Evolutionary conservation across 2,797 vertebrate genomes (phyloP).

Genomic region (Microcaecilia unicolor): DNA sequence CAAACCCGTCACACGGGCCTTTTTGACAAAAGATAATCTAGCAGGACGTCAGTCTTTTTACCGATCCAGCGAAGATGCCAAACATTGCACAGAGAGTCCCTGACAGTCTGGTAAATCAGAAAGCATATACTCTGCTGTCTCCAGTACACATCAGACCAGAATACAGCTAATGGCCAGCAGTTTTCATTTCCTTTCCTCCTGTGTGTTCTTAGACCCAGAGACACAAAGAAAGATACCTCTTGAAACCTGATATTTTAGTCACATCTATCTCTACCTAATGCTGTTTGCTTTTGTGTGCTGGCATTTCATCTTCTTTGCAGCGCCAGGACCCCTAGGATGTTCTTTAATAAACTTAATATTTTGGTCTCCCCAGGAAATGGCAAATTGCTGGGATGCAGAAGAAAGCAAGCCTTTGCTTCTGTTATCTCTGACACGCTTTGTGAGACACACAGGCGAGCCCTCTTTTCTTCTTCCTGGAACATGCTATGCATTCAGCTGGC

Average conservation of each 20-base stretch:
- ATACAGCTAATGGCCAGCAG: too few relatives aligned
- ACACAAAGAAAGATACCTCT: neutral
- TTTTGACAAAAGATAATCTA: too few relatives aligned
- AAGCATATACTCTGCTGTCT: too few relatives aligned
- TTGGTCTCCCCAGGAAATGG: neutral
- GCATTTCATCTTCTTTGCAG: neutral
- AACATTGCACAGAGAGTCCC: too few relatives aligned
- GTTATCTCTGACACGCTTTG: constrained; percentile 22
- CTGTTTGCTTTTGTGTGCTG: neutral
- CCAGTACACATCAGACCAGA: too few relatives aligned
- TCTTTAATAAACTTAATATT: neutral
- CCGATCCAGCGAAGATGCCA: too few relatives aligned
- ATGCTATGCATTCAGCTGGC: constrained; percentile 23
- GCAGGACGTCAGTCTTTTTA: too few relatives aligned
- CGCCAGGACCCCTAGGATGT: neutral
- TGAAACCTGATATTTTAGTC: neutral
- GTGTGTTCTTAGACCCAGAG: too few relatives aligned
- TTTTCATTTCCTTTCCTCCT: too few relatives aligned
- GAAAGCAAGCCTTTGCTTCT: neutral
- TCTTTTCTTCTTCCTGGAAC: constrained; percentile 3
- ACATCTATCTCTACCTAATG: neutral
- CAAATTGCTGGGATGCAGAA: neutral
- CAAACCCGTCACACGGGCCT: too few relatives aligned
- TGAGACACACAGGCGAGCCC: constrained; percentile 24
- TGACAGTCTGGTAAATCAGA: too few relatives aligned